Conservation (phyloP, 2,797 vertebrate genomes). For the Dallia pectoralis region DNA sequence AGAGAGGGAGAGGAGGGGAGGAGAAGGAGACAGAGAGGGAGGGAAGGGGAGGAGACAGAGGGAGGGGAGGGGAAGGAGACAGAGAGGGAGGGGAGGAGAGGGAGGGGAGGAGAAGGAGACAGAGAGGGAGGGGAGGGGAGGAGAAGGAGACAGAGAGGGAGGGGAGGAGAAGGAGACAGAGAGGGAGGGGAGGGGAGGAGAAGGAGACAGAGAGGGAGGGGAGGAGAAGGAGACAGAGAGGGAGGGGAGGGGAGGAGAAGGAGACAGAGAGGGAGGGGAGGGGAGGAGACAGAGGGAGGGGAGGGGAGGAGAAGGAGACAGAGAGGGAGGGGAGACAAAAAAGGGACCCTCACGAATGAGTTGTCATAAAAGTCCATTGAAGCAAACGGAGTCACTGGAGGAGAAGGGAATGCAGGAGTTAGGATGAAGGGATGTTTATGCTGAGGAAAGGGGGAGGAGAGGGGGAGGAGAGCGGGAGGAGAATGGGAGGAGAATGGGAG, state of each 20-base stretch:
- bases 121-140: conserved; percentile 53
- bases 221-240: conserved; percentile 72
- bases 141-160: conserved; percentile 13
- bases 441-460: conserved; percentile 50
- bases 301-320: conserved; percentile 18
- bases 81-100: not conserved
- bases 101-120: too few relatives aligned
- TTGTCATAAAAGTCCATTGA: conserved; percentile 81
- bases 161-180: conserved; percentile 67
- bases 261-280: conserved; percentile 1
- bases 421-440: conserved; percentile 68
- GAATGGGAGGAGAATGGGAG: conserved; percentile 41
- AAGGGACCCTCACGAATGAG: conserved; percentile 72
- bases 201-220: conserved; percentile 6
- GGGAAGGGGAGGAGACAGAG: conserved; percentile 68
- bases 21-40: too few relatives aligned
- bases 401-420: conserved; percentile 56
- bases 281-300: conserved; percentile 69
- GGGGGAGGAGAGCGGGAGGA: conserved; percentile 27
- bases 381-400: conserved; percentile 70
- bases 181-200: conserved; percentile 41
- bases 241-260: conserved; percentile 20
- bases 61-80: conserved; percentile 20
- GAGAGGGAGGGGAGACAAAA: conserved; percentile 48
- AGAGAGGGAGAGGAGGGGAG: not conserved